A percentile compares a stretch with the other conserved stretches of the same genome.
Conservation (phyloP, 37 sponge, comb jelly and placozoan species). For the Beroe forskalii region DNA sequence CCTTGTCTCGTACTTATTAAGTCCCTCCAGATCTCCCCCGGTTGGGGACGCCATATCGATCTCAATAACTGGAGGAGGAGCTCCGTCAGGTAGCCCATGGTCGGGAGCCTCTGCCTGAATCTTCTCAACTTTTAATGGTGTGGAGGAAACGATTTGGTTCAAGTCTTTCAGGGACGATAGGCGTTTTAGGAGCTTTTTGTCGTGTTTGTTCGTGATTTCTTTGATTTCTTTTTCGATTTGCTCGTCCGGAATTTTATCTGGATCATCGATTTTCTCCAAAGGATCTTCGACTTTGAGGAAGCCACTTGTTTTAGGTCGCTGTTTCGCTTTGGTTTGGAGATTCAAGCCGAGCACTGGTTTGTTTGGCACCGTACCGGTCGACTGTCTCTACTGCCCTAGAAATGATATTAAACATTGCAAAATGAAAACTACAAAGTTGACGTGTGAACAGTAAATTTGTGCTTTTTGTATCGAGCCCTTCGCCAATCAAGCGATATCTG, state of each 20-base stretch:
- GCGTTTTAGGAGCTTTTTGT: slow-evolving; percentile 1
- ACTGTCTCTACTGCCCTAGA: too few species aligned
- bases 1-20: neutral
- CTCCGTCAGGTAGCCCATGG: neutral
- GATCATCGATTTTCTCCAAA: neutral
- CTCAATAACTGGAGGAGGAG: neutral
- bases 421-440: too few species aligned
- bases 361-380: neutral
- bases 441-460: too few species aligned
- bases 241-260: neutral
- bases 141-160: slow-evolving; percentile 15
- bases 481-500: too few species aligned
- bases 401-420: too few species aligned
- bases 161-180: slow-evolving; percentile 28
- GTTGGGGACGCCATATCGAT: neutral
- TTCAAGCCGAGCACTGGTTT: slow-evolving; percentile 1
- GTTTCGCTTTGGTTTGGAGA: neutral
- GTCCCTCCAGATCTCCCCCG: neutral
- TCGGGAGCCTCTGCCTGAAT: neutral
- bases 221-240: neutral
- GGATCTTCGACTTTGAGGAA: neutral
- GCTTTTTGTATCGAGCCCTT: too few species aligned
- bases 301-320: slow-evolving; percentile 30
- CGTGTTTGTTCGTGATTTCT: slow-evolving; percentile 43
- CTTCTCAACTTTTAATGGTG: neutral